Evolutionary conservation across 2,888 invertebrate genomes (phyloP), one percentile per base, ranked within the genome.

Genomic region (Eilema depressum): DNA sequence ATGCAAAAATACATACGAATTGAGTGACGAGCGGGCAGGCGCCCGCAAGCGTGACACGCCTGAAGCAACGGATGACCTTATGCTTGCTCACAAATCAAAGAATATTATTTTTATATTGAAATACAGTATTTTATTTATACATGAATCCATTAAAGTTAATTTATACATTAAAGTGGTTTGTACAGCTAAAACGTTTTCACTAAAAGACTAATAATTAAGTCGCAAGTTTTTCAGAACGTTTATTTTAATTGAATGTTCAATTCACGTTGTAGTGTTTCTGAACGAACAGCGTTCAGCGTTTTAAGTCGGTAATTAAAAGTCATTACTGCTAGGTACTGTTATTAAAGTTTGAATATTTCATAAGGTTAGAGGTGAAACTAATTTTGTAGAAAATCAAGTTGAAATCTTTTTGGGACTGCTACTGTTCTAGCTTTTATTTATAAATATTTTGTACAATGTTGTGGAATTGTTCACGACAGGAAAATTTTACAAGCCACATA

Each of bases 221-320:
- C n/a, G 11, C 68, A 66, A 73, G 61, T 68, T 75, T 74, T 53
- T 53, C 53, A n/a, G n/a, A 53, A n/a, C 69, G 23, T 57, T 62
- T 69, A 63, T 73, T 70, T 61, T 68, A 25, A 64, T 25, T 14
- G 53, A 70, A 70, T 65, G 63, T 64, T 73, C 74, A 74, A 75
- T 65, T 70, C 37, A n/a, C n/a, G 30, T 56, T 33, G 37, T 69
- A 71, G 26, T 62, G 69, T 79, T 68, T 66, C n/a, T 53, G 53
- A 53, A n/a, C 53, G n/a, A 53, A 53, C n/a, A 28, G 74, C 71
- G 33, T 10, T 23, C 37, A 71, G 66, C 28, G 57, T 66, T 76
- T 70, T 68, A 69, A 33, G 65, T 71, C 71, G 28, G 62, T 65
- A 78, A 80, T 80, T 76, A 78, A 65, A 53, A 77, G 66, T 67